Percentiles rank a stretch among this genome's conserved stretches.
Conservation (phyloP, 2,113 vertebrate species). For the Nothocercus nigrocapillus region DNA sequence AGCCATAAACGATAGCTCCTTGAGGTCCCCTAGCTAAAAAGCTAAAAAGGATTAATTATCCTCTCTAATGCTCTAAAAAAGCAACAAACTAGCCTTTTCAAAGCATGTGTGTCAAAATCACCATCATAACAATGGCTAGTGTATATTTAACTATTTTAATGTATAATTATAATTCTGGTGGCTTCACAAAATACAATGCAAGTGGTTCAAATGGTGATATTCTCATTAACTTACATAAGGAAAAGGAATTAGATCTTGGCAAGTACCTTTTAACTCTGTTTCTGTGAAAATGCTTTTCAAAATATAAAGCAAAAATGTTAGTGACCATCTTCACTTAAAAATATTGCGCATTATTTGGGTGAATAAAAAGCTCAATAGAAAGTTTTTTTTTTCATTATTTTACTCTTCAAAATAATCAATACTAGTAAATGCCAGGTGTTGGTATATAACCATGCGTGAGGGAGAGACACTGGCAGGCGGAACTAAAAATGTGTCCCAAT, state of each 20-base stretch:
- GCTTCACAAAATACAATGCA: background rate
- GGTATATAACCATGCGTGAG: background rate
- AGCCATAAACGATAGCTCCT: background rate
- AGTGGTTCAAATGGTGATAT: background rate
- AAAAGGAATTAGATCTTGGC: background rate
- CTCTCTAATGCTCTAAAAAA: background rate
- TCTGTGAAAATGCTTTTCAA: background rate
- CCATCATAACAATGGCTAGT: background rate
- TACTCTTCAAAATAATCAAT: background rate
- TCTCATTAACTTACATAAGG: background rate
- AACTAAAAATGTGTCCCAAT: background rate
- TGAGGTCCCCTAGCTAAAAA: background rate
- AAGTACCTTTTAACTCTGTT: background rate
- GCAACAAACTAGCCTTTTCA: constrained; percentile 1
- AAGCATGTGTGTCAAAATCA: background rate
- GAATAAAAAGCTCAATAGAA: background rate
- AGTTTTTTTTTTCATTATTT: background rate
- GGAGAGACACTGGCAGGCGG: background rate
- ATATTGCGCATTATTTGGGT: background rate
- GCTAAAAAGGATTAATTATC: constrained; percentile 30
- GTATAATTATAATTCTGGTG: background rate
- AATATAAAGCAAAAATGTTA: background rate
- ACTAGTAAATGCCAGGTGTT: background rate
- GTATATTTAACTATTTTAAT: constrained; percentile 22
- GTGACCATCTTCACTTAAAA: background rate